Percentiles rank a stretch among this genome's conserved stretches.
Conservation (phyloP, 2,797 vertebrate species). For the Coregonus sp. region DNA sequence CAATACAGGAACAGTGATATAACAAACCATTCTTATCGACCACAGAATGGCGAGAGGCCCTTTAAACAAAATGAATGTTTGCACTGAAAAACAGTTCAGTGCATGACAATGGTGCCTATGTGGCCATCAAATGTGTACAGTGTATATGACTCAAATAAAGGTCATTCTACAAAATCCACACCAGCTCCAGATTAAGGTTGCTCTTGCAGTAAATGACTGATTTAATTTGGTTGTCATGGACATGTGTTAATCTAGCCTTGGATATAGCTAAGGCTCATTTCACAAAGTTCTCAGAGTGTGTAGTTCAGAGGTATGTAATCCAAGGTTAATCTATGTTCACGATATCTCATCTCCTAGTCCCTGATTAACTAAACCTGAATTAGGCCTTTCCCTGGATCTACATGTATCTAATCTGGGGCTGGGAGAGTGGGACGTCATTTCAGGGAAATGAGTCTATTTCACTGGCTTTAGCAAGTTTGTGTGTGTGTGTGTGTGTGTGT, state of each 20-base stretch:
- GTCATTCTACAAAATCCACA: neutral
- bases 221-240: neutral
- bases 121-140: neutral
- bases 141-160: neutral
- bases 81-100: neutral
- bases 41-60: neutral
- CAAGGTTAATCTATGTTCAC: conserved; percentile 10
- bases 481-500: conserved; percentile 29
- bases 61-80: neutral
- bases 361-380: conserved; percentile 11
- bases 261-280: neutral
- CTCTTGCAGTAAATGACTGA: neutral
- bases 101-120: neutral
- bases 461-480: conserved; percentile 7
- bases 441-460: conserved; percentile 14
- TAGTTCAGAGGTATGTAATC: neutral
- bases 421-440: conserved; percentile 1
- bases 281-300: neutral
- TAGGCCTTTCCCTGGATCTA: neutral
- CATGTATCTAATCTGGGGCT: conserved; percentile 1
- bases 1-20: neutral
- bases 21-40: neutral
- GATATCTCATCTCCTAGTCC: neutral
- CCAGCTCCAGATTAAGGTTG: neutral
- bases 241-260: neutral